These are phyloP conservation scores for Psilanteris sp. DNA, from an alignment of 1,140 invertebrate genomes.

Conservation along the genomic window DNA sequence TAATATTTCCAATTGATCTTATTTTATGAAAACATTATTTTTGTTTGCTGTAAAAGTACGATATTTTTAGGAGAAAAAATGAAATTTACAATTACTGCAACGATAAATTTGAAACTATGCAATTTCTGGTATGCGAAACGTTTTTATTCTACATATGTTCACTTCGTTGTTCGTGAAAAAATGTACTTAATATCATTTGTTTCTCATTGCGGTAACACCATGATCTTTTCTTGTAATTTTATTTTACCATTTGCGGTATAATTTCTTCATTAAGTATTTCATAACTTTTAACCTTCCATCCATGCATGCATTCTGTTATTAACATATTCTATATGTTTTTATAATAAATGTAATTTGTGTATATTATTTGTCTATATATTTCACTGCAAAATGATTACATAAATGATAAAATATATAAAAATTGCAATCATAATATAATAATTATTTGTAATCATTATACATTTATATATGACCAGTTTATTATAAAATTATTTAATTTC, in stretches of 20 bases:
- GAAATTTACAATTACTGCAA: constrained; percentile 41
- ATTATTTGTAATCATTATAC: too few relatives aligned
- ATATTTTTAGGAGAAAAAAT: constrained; percentile 16
- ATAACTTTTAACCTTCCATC: constrained; percentile 34
- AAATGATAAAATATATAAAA: too few relatives aligned
- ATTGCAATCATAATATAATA: too few relatives aligned
- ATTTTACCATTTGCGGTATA: constrained; percentile 32
- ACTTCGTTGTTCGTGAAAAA: constrained; percentile 23
- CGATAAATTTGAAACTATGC: constrained; percentile 44
- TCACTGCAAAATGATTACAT: background rate
- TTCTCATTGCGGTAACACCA: constrained; percentile 39
- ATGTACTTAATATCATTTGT: constrained; percentile 54
- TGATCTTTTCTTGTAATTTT: constrained; percentile 45
- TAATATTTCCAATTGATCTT: too few relatives aligned
- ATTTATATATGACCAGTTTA: too few relatives aligned
- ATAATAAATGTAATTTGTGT: constrained; percentile 44
- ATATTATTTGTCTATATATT: constrained; percentile 3
- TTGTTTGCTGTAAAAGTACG: constrained; percentile 19
- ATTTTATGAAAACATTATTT: too few relatives aligned
- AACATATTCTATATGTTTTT: constrained; percentile 23
- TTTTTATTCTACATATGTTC: constrained; percentile 47
- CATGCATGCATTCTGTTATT: constrained; percentile 16
- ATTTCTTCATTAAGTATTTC: constrained; percentile 52
- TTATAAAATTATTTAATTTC: too few relatives aligned
- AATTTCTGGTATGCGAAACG: constrained; percentile 35